Evolutionary conservation across 2,113 vertebrate species (phyloP).

Genomic region (Microcebus ravelobensis): DNA sequence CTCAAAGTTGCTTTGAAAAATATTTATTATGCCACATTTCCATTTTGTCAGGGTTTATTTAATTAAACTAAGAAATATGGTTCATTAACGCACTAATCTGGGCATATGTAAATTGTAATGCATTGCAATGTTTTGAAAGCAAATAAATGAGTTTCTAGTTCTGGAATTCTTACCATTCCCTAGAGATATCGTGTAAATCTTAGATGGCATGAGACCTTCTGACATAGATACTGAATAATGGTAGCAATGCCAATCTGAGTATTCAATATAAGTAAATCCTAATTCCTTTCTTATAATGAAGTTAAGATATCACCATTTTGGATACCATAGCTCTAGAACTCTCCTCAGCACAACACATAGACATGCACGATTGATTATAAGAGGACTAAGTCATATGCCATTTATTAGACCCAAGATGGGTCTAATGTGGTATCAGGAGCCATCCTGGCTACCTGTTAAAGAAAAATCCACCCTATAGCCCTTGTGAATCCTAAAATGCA

Average conservation of each 20-base stretch:
- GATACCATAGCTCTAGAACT: neutral
- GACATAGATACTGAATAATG: neutral
- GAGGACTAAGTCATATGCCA: neutral
- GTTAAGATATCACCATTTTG: neutral
- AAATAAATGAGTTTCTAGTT: slow-evolving; percentile 13
- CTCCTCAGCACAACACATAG: neutral
- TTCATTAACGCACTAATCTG: neutral
- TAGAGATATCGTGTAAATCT: neutral
- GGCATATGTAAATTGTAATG: neutral
- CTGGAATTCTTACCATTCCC: neutral
- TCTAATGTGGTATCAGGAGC: neutral
- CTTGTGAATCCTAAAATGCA: neutral
- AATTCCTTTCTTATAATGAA: neutral
- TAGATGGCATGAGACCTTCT: neutral
- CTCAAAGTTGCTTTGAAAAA: slow-evolving; percentile 36
- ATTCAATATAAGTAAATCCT: slow-evolving; percentile 16
- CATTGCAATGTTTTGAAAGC: slow-evolving; percentile 28
- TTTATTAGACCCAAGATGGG: neutral
- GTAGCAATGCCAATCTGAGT: neutral
- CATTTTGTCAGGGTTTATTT: slow-evolving; percentile 10
- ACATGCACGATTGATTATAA: neutral
- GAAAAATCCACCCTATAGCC: neutral
- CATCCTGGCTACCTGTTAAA: neutral
- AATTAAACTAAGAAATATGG: slow-evolving; percentile 19
- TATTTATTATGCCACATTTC: slow-evolving; percentile 25